A percentile compares a stretch with the other conserved stretches of the same genome.
These are phyloP conservation scores for Xanthostigma xanthostigma DNA, from an alignment of 2,888 invertebrate genomes.

Conservation along the genomic window DNA sequence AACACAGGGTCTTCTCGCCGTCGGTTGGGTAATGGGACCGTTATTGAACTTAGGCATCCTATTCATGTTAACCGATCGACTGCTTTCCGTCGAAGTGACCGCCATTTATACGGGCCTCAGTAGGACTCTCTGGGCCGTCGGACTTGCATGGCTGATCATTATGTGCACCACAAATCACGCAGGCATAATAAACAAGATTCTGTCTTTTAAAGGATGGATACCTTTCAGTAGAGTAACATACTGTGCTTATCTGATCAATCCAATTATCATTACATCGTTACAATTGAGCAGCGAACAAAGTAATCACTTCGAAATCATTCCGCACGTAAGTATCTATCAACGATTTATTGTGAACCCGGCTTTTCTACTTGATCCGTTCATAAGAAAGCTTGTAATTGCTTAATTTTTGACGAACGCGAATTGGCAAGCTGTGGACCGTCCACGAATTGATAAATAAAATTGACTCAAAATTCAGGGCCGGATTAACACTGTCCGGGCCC, in stretches of 20 bases:
- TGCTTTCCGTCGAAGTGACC: slow-evolving; percentile 29
- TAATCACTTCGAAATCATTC: slow-evolving; percentile 21
- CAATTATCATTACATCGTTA: slow-evolving; percentile 34
- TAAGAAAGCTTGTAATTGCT: too few relatives aligned
- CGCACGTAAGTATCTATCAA: slow-evolving; percentile 22
- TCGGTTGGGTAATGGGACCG: slow-evolving; percentile 27
- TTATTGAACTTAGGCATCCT: slow-evolving; percentile 27
- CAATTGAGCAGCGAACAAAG: slow-evolving; percentile 23
- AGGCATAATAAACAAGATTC: slow-evolving; percentile 29
- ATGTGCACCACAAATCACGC: slow-evolving; percentile 38
- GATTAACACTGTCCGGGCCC: too few relatives aligned
- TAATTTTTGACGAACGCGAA: too few relatives aligned
- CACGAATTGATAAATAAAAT: too few relatives aligned
- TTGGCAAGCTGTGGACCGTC: too few relatives aligned
- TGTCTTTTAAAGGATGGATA: slow-evolving; percentile 20
- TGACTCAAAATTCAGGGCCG: too few relatives aligned
- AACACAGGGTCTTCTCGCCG: slow-evolving; percentile 17
- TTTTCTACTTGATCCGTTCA: too few relatives aligned
- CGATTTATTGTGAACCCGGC: neutral
- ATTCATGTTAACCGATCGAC: slow-evolving; percentile 27
- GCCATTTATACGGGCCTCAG: slow-evolving; percentile 34
- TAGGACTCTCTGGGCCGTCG: slow-evolving; percentile 35
- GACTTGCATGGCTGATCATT: slow-evolving; percentile 39
- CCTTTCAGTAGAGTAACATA: slow-evolving; percentile 37
- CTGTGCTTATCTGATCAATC: slow-evolving; percentile 42